Evolutionary conservation across 2,797 vertebrate genomes (phyloP), one percentile per base, ranked within the genome.

Genomic region (Xenopus petersii): DNA sequence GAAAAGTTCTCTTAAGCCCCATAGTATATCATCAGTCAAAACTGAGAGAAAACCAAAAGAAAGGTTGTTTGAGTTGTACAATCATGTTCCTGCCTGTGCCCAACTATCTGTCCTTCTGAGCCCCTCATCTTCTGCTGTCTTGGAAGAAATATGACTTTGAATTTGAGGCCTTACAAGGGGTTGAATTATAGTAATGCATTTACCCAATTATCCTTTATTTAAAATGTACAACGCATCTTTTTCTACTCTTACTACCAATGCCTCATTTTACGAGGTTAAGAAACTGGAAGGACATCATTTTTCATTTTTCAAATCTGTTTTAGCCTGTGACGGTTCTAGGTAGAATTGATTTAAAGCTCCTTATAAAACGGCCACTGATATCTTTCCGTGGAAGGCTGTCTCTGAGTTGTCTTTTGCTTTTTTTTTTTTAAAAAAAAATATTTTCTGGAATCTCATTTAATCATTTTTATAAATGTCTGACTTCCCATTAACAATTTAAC

Each of bases 191-290:
- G 61, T 67, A 61, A 36, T 12, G 47, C 66, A 64, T 79, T 71
- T 68, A 51, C 63, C 71, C 73, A 78, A 78, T 79, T 79, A 79
- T 46, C 67, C 60, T 64, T 74, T 74, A 79, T 79, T 79, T 68
- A 56, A 78, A 74, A 69, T 69, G 71, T 60, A 59, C 70, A 54
- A 60, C 72, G 69, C 75, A 64, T 79, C 71, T 74, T 79, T 79
- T 74, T 70, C 67, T 73, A 49, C 61, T 60, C 66, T 58, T 70
- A 70, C 76, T 65, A 79, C 66, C 70, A 24, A 68, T 21, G 42
- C 54, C 58, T 49, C 55, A 42, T 73, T 78, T 78, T 73, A 73
- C n/a, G 76, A 79, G 76, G 62, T 70, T 70, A 64, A 70, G 65
- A 55, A 70, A 42, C 33, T 65, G 46, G 54, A 51, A 17, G 59